A percentile compares a stretch with the other conserved stretches of the same genome.
phyloP scores from a whole-genome alignment of 2,797 vertebrate species.

The Ambastaia sidthimunki region DNA sequence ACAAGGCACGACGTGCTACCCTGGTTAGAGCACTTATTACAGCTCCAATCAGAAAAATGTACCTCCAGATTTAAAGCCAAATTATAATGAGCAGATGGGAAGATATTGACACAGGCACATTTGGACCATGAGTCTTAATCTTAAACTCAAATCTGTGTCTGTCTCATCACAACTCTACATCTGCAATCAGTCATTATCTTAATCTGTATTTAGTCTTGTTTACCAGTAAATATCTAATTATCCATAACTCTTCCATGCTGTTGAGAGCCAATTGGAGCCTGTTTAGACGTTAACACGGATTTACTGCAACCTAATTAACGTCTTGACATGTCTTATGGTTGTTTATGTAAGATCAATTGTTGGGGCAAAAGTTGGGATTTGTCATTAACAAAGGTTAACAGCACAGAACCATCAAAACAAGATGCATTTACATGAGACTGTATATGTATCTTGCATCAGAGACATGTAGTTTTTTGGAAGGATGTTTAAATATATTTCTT shows the following conservation, averaged over 20 bases:
- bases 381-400: neutral
- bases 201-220: neutral
- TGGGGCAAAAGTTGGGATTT: neutral
- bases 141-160: constrained; percentile 5
- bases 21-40: constrained; percentile 7
- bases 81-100: constrained; percentile 14
- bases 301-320: no score
- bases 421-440: neutral
- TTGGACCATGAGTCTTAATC: neutral
- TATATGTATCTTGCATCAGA: neutral
- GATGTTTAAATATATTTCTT: no score
- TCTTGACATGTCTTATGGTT: neutral
- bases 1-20: constrained; percentile 10
- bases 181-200: neutral
- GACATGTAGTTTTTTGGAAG: no score
- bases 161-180: neutral
- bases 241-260: neutral
- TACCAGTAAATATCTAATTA: neutral
- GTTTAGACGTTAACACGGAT: no score
- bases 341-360: neutral
- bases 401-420: neutral
- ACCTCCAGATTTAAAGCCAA: constrained; percentile 23
- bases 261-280: no score
- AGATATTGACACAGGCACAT: neutral
- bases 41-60: constrained; percentile 28